These are phyloP conservation scores for Linepithema humile DNA, from an alignment of 1,140 invertebrate genomes.

Conservation along the genomic window DNA sequence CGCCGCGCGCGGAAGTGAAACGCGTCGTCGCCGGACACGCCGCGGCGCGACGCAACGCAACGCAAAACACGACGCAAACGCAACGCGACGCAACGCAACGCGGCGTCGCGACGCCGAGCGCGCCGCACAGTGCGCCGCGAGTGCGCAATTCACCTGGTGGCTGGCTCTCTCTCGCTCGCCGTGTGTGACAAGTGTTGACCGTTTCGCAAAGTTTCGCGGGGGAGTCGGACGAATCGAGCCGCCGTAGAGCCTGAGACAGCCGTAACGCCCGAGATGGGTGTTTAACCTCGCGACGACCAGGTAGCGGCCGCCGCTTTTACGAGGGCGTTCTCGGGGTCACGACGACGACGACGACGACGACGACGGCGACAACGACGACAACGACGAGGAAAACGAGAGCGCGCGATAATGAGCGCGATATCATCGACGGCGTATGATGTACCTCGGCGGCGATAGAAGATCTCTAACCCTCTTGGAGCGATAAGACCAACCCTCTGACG, in stretches of 20 bases:
- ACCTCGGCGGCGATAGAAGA: conserved; percentile 38
- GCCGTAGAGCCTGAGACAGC: no score
- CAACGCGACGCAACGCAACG: not conserved
- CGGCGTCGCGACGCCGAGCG: no score
- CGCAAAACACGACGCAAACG: not conserved
- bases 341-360: not conserved
- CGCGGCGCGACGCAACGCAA: conserved; percentile 17
- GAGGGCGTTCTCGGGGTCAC: conserved; percentile 21
- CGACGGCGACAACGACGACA: not conserved
- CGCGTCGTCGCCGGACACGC: conserved; percentile 36
- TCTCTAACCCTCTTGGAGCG: not conserved
- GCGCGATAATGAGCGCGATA: not conserved
- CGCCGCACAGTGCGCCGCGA: conserved; percentile 8
- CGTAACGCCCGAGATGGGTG: not conserved
- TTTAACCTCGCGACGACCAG: conserved; percentile 10
- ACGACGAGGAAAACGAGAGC: not conserved
- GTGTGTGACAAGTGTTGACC: conserved; percentile 51
- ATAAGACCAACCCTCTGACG: not conserved
- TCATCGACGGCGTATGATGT: conserved; percentile 26
- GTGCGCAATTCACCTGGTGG: not conserved
- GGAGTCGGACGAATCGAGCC: no score
- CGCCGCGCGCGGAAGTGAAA: conserved; percentile 8
- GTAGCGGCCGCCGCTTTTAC: not conserved
- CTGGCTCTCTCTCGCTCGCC: not conserved
- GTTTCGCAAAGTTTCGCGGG: conserved; percentile 28